These are phyloP conservation scores for Sternarchorhynchus goeldii DNA, from an alignment of 2,797 vertebrate species.

Conservation along the genomic window DNA sequence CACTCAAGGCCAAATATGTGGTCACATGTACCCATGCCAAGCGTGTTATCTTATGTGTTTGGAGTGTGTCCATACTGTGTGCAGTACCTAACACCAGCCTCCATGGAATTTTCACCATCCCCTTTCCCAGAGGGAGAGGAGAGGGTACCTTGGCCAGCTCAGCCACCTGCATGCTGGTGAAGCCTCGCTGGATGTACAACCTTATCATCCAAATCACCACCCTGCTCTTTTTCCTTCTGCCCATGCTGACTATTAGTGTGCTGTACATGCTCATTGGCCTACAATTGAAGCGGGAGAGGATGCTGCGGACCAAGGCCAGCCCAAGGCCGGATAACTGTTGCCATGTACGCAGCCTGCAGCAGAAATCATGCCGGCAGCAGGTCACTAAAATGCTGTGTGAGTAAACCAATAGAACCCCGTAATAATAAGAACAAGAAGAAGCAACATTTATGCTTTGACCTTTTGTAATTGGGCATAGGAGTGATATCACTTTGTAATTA, in stretches of 20 bases:
- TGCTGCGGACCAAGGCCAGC: slow-evolving; percentile 69
- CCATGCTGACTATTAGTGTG: slow-evolving; percentile 87
- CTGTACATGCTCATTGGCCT: slow-evolving; percentile 91
- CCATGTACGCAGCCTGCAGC: slow-evolving; percentile 67
- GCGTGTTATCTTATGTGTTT: slow-evolving; percentile 82
- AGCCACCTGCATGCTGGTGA: slow-evolving; percentile 80
- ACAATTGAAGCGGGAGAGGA: slow-evolving; percentile 82
- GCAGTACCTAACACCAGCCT: slow-evolving; percentile 93
- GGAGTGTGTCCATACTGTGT: slow-evolving; percentile 83
- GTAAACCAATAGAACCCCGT: slow-evolving; percentile 62
- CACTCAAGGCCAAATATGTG: slow-evolving; percentile 85
- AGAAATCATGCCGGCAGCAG: slow-evolving; percentile 82
- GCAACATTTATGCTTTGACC: too few relatives aligned
- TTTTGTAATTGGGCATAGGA: too few relatives aligned
- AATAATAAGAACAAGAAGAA: too few relatives aligned
- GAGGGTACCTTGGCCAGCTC: slow-evolving; percentile 71
- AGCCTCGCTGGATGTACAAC: slow-evolving; percentile 83
- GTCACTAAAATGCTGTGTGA: slow-evolving; percentile 97
- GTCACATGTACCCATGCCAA: slow-evolving; percentile 86
- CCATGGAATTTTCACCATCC: slow-evolving; percentile 79
- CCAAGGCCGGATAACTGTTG: slow-evolving; percentile 64
- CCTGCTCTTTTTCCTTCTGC: slow-evolving; percentile 88
- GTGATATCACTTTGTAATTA: too few relatives aligned
- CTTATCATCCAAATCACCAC: slow-evolving; percentile 88
- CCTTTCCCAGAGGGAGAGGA: slow-evolving; percentile 55